Evolutionary conservation across 2,888 invertebrate species (phyloP).

Genomic region (Tipula lateralis): DNA sequence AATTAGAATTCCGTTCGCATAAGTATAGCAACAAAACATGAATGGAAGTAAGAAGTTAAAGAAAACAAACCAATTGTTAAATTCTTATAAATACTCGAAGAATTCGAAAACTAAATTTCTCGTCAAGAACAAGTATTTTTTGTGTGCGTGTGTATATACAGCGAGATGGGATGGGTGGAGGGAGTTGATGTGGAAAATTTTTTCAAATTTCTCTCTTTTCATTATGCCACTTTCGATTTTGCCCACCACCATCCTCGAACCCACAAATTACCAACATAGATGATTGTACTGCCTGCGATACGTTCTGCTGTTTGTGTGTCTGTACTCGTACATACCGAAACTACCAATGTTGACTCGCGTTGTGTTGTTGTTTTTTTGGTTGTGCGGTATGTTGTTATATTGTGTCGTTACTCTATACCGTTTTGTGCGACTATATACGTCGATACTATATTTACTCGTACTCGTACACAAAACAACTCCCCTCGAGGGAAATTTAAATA

Average conservation of each 20-base stretch:
- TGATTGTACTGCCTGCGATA: too few relatives aligned
- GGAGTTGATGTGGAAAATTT: not conserved
- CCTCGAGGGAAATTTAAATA: constrained; percentile 11
- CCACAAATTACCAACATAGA: not conserved
- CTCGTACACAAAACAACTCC: not conserved
- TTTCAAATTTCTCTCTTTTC: not conserved
- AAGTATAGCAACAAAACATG: not conserved
- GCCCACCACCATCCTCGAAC: not conserved
- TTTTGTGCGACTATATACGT: not conserved
- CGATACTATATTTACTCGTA: not conserved
- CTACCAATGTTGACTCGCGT: not conserved
- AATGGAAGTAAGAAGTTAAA: not conserved
- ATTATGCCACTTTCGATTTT: not conserved
- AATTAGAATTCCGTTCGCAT: not conserved
- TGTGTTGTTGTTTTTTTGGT: not conserved
- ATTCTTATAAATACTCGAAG: not conserved
- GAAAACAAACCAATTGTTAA: not conserved
- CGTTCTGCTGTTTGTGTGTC: not conserved
- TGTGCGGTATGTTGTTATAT: not conserved
- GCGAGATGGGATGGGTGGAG: not conserved
- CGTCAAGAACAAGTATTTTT: not conserved
- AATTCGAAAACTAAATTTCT: not conserved
- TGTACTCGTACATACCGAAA: not conserved
- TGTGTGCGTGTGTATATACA: not conserved
- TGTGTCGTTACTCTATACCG: not conserved